Conservation (phyloP, 2,797 vertebrate genomes). For the Acrossocheilus wenchowensis region DNA sequence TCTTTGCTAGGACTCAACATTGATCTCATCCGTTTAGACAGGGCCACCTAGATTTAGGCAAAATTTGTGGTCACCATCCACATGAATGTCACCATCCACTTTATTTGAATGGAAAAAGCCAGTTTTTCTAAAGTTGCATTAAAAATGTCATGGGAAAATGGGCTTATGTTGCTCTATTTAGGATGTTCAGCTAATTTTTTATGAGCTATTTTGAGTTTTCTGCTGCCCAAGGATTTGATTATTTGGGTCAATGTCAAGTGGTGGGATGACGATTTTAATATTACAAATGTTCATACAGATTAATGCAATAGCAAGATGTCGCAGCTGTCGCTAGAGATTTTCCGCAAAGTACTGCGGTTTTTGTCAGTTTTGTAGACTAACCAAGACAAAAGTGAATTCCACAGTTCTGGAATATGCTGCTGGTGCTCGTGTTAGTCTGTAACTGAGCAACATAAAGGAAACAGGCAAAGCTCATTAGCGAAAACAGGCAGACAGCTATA, state of each 20-base stretch:
- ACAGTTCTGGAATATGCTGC: constrained; percentile 64
- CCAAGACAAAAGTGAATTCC: constrained; percentile 52
- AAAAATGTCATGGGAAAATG: constrained; percentile 3
- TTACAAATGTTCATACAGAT: constrained; percentile 37
- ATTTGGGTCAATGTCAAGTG: constrained; percentile 28
- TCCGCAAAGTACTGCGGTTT: constrained; percentile 23
- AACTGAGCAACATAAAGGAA: constrained; percentile 81
- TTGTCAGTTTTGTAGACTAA: constrained; percentile 16
- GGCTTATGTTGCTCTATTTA: not conserved
- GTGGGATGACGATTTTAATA: constrained; percentile 6
- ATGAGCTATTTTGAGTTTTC: constrained; percentile 10
- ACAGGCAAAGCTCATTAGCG: constrained; percentile 81
- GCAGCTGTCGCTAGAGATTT: constrained; percentile 49
- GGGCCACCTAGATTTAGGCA: constrained; percentile 17
- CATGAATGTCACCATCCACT: not conserved
- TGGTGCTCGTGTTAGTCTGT: constrained; percentile 69
- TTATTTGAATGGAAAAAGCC: not conserved
- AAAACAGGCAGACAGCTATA: constrained; percentile 74
- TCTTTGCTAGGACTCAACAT: constrained; percentile 15
- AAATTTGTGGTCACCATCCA: not conserved
- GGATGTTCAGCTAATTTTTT: not conserved
- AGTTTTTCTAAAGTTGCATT: not conserved
- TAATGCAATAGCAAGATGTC: constrained; percentile 39
- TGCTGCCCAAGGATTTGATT: not conserved
- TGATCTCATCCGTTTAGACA: constrained; percentile 17